These are phyloP conservation scores for Megalonaias nervosa DNA, from an alignment of 1,140 invertebrate species.

Conservation along the genomic window DNA sequence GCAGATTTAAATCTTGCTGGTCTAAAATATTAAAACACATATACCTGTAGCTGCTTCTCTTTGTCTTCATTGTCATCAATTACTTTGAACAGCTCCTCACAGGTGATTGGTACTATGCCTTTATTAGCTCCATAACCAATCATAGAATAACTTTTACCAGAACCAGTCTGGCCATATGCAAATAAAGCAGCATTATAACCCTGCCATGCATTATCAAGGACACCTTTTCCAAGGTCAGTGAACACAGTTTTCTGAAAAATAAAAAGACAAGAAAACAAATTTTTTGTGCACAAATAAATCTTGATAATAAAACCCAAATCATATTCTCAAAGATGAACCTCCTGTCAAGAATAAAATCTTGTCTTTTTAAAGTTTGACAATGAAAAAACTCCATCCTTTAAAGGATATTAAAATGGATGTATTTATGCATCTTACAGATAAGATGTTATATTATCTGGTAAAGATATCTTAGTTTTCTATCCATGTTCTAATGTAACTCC, in stretches of 20 bases:
- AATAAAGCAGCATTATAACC: constrained; percentile 78
- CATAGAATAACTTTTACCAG: constrained; percentile 78
- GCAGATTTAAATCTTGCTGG: background rate
- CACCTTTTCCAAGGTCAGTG: constrained; percentile 74
- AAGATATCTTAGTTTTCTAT: too few relatives aligned
- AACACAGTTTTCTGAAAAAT: constrained; percentile 74
- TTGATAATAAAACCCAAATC: background rate
- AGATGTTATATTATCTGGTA: too few relatives aligned
- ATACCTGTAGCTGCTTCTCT: constrained; percentile 64
- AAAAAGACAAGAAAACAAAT: background rate
- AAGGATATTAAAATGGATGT: too few relatives aligned
- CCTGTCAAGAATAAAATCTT: background rate
- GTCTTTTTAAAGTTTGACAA: background rate
- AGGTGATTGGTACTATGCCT: constrained; percentile 85
- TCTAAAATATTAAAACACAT: background rate
- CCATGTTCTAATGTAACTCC: too few relatives aligned
- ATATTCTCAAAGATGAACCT: background rate
- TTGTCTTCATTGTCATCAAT: constrained; percentile 51
- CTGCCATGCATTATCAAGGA: constrained; percentile 77
- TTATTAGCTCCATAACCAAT: constrained; percentile 81
- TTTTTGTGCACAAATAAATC: background rate
- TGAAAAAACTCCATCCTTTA: too few relatives aligned
- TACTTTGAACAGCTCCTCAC: constrained; percentile 55
- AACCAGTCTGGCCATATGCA: constrained; percentile 78
- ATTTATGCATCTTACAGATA: too few relatives aligned